Evolutionary conservation across 2,113 vertebrate genomes (phyloP).

Genomic region (Solenodon paradoxus): DNA sequence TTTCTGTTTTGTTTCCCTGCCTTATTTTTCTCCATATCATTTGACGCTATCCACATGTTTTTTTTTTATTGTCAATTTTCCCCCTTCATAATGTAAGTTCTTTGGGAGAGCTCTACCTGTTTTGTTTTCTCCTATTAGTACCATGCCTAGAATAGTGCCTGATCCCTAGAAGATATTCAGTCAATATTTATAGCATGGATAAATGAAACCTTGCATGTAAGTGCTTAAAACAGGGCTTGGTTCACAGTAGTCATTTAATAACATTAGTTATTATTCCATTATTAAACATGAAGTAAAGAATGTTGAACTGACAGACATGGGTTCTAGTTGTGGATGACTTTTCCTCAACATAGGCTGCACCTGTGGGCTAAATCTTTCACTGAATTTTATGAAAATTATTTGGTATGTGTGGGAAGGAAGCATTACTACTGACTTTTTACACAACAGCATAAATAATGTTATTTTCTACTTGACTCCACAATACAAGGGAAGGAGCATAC

Average conservation of each 20-base stretch:
- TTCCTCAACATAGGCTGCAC: neutral
- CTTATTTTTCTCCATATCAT: neutral
- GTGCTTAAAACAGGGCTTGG: neutral
- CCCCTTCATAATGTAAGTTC: neutral
- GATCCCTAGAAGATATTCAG: neutral
- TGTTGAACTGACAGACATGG: neutral
- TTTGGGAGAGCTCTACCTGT: neutral
- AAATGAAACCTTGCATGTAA: neutral
- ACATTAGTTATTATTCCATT: neutral
- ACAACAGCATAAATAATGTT: neutral
- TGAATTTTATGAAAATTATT: slow-evolving; percentile 6
- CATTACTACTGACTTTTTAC: neutral
- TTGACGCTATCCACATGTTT: neutral
- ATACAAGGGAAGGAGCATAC: neutral
- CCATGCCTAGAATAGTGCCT: neutral
- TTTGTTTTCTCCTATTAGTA: neutral
- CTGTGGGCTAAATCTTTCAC: neutral
- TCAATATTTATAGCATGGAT: neutral
- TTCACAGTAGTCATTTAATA: neutral
- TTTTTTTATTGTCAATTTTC: neutral
- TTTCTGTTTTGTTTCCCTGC: neutral
- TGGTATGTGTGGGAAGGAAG: neutral
- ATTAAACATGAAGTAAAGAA: neutral
- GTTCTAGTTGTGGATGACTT: neutral
- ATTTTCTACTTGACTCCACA: neutral